A percentile compares a stretch with the other conserved stretches of the same genome.
phyloP scores from a whole-genome alignment of 1,140 invertebrate genomes.

The Stegodyphus dumicola region DNA sequence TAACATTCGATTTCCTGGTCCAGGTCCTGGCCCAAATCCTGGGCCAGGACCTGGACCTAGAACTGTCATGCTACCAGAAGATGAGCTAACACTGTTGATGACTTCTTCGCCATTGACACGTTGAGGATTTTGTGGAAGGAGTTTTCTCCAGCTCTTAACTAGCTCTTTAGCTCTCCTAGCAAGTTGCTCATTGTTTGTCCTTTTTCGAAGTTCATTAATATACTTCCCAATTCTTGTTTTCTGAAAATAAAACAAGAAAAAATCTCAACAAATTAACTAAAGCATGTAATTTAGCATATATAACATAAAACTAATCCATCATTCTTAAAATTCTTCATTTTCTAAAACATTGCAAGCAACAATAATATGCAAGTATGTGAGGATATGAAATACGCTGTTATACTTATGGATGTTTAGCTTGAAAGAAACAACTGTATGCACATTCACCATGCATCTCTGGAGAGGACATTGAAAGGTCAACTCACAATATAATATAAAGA shows the following conservation, averaged over 20 bases:
- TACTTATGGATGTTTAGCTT: too few species aligned
- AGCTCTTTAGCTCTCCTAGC: constrained; percentile 89
- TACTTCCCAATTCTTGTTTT: constrained; percentile 90
- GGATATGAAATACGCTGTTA: too few species aligned
- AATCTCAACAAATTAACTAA: background rate
- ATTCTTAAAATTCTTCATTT: background rate
- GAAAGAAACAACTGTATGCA: too few species aligned
- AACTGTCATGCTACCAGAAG: constrained; percentile 34
- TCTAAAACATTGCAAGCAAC: background rate
- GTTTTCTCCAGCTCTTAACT: constrained; percentile 89
- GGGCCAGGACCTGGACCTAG: constrained; percentile 54
- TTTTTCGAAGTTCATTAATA: constrained; percentile 89
- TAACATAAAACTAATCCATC: background rate
- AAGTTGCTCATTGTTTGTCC: constrained; percentile 80
- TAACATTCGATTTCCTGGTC: constrained; percentile 57
- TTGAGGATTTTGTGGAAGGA: constrained; percentile 67
- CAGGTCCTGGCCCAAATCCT: constrained; percentile 59
- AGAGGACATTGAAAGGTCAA: too few species aligned
- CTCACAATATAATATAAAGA: too few species aligned
- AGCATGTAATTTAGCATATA: constrained; percentile 6
- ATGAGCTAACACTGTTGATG: constrained; percentile 17
- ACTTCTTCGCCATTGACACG: constrained; percentile 53
- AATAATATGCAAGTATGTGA: too few species aligned
- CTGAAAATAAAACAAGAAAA: constrained; percentile 69
- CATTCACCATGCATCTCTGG: too few species aligned